Evolutionary conservation across 1,140 invertebrate species (phyloP), one percentile per base, ranked within the genome.

Genomic region (Manduca sexta): DNA sequence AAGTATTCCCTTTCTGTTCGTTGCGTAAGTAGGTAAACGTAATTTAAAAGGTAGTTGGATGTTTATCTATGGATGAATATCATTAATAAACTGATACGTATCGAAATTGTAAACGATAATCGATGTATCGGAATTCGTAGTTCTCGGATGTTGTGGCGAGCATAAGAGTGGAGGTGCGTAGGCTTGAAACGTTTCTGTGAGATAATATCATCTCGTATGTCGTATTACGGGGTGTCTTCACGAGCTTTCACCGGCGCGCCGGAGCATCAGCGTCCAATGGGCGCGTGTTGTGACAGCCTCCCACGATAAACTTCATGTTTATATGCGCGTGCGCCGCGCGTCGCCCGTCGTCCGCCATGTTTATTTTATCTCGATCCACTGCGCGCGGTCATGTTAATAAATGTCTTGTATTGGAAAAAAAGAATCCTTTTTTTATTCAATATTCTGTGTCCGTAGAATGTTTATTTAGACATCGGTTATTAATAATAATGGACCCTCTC

Each of bases 401-500:
- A 84, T 83, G 74, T 76, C 75, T 81, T 67, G 69, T 75, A 81
- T 75, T 69, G 61, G 61, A 75, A 73, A 76, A 77, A 75, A 69
- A 13, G 8, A 39, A 12, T 49, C 63, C 52, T 49, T 69, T 80
- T 74, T 77, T 72, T 66, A 60, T 58, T 63, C 49, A 57, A 65
- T 64, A 62, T 68, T 69, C 74, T 72, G 69, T 68, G 62, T 56
- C 45, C 53, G 53, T 60, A 69, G 69, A 80, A 74, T 69, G 75
- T 79, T 83, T 83, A 84, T 82, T 84, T 84, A 74, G 77, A 84
- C 74, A 75, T 75, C 64, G 77, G 76, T 83, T 84, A 84, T 84
- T 83, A 83, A 80, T 81, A 83, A 79, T 82, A 83, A 80, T 81
- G 75, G 67, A 75, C 75, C 67, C 74, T 77, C 68, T 63, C 60